phyloP scores from a whole-genome alignment of 2,113 vertebrate species.

The Sminthopsis crassicaudata region DNA sequence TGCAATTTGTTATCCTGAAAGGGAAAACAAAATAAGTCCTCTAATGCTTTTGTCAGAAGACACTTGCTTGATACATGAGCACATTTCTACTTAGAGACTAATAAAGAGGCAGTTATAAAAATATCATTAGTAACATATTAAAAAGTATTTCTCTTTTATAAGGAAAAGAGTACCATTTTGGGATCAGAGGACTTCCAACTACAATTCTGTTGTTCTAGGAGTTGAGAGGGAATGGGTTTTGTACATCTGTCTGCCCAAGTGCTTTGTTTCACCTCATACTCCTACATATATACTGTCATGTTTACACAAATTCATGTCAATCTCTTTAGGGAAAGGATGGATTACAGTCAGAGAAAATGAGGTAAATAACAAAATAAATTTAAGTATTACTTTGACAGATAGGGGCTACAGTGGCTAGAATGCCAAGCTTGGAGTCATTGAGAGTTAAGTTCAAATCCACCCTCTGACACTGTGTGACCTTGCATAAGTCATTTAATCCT shows the following conservation, averaged over 20 bases:
- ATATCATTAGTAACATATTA: conserved; percentile 22
- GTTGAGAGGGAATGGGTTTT: neutral
- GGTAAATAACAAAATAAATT: neutral
- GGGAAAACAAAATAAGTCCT: neutral
- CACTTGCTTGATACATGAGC: neutral
- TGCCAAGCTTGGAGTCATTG: no score
- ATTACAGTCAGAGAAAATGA: neutral
- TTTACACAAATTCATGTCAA: neutral
- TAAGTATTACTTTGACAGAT: neutral
- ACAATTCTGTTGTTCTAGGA: neutral
- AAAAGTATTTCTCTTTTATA: conserved; percentile 27
- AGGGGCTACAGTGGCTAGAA: no score
- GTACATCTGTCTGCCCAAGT: neutral
- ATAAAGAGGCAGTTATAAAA: conserved; percentile 49
- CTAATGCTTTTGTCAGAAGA: neutral
- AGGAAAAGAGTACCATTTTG: neutral
- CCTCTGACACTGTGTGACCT: no score
- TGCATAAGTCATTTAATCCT: no score
- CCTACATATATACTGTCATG: neutral
- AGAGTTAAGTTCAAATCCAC: no score
- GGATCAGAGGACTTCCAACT: neutral
- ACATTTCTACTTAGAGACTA: conserved; percentile 52
- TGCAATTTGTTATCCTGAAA: neutral
- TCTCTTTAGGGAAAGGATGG: neutral
- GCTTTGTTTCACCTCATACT: neutral